Conservation (phyloP, 2,888 invertebrate genomes). For the Pediacus dermestoides region DNA sequence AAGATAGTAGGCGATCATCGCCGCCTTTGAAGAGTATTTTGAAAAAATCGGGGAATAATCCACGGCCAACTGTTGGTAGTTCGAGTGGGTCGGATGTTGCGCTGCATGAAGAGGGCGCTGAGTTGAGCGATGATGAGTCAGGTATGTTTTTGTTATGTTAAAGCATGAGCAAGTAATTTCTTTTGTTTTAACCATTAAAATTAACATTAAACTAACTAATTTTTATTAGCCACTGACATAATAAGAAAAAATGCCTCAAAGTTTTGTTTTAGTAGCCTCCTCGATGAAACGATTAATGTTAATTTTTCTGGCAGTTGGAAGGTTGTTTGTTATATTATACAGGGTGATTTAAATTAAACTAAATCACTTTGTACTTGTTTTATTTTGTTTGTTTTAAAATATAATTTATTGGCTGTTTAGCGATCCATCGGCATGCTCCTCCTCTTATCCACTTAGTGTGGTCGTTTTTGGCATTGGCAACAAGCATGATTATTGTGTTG, state of each 20-base stretch:
- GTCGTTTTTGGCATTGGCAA: slow-evolving; percentile 50
- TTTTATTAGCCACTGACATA: slow-evolving; percentile 10
- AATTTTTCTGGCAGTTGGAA: not conserved
- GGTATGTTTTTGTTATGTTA: slow-evolving; percentile 49
- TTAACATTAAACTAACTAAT: slow-evolving; percentile 29
- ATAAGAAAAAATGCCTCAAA: too few species aligned
- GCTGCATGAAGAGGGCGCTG: slow-evolving; percentile 60
- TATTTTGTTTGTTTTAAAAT: too few species aligned
- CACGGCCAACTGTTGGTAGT: slow-evolving; percentile 55
- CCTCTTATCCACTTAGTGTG: slow-evolving; percentile 47
- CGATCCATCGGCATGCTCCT: slow-evolving; percentile 49
- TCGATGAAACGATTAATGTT: too few species aligned
- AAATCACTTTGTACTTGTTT: too few species aligned
- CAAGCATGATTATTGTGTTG: slow-evolving; percentile 51
- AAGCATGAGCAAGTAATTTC: not conserved
- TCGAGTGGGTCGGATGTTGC: slow-evolving; percentile 64
- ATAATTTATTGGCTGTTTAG: too few species aligned
- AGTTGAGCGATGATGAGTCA: slow-evolving; percentile 62
- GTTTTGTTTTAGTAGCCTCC: too few species aligned
- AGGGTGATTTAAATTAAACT: too few species aligned
- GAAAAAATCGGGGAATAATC: slow-evolving; percentile 39
- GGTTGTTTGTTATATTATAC: too few species aligned
- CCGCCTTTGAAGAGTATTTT: slow-evolving; percentile 46
- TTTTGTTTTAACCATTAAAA: slow-evolving; percentile 33
- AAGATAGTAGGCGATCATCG: slow-evolving; percentile 37